Evolutionary conservation across 2,113 vertebrate genomes (phyloP).

Genomic region (Psilopsiagon aymara): DNA sequence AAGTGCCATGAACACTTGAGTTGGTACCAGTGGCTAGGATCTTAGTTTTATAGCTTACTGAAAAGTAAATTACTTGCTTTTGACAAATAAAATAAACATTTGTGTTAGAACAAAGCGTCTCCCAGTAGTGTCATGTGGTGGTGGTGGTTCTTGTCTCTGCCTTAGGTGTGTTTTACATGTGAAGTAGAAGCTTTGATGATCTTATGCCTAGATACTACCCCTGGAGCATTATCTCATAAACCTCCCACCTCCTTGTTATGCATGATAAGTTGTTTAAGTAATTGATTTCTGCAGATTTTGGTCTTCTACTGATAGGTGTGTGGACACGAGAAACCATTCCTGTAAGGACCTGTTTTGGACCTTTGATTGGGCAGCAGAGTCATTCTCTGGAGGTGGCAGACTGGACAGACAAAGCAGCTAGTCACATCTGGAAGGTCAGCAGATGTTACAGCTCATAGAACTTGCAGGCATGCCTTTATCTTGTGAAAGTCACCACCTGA

Average conservation of each 20-base stretch:
- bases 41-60: constrained; percentile 43
- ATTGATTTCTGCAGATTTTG: constrained; percentile 42
- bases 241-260: neutral
- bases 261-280: neutral
- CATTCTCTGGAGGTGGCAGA: constrained; percentile 91
- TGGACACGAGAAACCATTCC: constrained; percentile 90
- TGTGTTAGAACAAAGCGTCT: constrained; percentile 30
- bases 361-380: constrained; percentile 93
- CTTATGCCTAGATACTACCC: constrained; percentile 33
- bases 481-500: neutral
- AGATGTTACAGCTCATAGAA: neutral
- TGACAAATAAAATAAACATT: constrained; percentile 1
- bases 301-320: constrained; percentile 81
- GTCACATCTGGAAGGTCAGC: constrained; percentile 95
- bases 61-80: constrained; percentile 57
- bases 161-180: constrained; percentile 45
- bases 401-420: constrained; percentile 92
- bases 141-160: constrained; percentile 63
- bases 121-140: constrained; percentile 36
- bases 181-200: constrained; percentile 58
- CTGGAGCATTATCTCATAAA: neutral
- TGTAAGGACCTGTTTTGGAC: constrained; percentile 94
- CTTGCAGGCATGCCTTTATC: neutral
- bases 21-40: constrained; percentile 39
- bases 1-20: constrained; percentile 39